These are phyloP conservation scores for Leucozona laternaria DNA, from an alignment of 2,888 invertebrate genomes.

Conservation along the genomic window DNA sequence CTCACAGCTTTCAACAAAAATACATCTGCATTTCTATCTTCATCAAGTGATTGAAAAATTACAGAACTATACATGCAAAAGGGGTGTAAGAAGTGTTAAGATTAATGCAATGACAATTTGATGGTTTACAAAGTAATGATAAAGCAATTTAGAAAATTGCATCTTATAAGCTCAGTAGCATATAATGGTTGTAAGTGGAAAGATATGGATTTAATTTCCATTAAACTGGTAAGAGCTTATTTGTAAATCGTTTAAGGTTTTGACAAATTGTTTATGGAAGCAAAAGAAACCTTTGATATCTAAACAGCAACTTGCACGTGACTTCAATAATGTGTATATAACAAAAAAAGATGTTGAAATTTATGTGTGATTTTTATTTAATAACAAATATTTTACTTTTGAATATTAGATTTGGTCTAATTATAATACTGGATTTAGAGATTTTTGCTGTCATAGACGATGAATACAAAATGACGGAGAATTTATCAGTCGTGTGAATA, in stretches of 20 bases:
- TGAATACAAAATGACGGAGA: too few relatives aligned
- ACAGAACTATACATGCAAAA: neutral
- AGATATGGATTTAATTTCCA: conserved; percentile 3
- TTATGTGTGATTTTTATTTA: too few relatives aligned
- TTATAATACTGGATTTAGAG: too few relatives aligned
- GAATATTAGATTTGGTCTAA: too few relatives aligned
- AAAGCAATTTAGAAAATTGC: conserved; percentile 7
- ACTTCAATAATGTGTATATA: too few relatives aligned
- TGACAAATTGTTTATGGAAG: neutral
- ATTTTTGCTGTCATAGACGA: too few relatives aligned
- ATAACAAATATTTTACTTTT: too few relatives aligned
- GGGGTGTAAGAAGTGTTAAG: neutral
- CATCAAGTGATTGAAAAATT: neutral
- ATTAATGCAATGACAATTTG: conserved; percentile 13
- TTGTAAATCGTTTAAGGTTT: neutral
- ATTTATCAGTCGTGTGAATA: too few relatives aligned
- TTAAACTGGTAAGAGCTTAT: neutral
- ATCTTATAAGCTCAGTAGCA: neutral
- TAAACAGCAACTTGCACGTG: too few relatives aligned
- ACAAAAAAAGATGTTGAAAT: too few relatives aligned
- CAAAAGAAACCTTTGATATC: neutral
- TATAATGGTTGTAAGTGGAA: neutral
- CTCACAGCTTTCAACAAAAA: conserved; percentile 16
- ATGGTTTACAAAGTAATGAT: neutral
- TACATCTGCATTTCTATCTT: neutral